Percentiles rank a stretch among this genome's conserved stretches.
Conservation (phyloP, 2,888 invertebrate species). For the Cataglyphis livida region DNA sequence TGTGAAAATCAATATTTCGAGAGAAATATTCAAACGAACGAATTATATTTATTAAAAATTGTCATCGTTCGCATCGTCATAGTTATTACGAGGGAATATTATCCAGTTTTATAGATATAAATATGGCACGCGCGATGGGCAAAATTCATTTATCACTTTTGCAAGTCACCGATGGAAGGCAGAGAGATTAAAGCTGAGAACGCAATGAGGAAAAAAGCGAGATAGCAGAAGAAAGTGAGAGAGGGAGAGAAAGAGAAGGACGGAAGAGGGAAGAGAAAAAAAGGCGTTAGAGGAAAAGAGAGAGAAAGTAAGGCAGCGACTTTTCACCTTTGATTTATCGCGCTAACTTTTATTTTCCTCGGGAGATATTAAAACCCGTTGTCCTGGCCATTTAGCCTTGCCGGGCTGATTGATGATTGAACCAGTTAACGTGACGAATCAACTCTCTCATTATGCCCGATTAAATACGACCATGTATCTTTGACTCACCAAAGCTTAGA, state of each 20-base stretch:
- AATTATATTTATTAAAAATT: slow-evolving; percentile 30
- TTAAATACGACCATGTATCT: slow-evolving; percentile 59
- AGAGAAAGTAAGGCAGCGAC: slow-evolving; percentile 80
- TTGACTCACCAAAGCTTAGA: slow-evolving; percentile 19
- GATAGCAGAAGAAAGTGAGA: slow-evolving; percentile 51
- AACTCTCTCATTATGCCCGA: slow-evolving; percentile 63
- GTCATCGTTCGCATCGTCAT: slow-evolving; percentile 21
- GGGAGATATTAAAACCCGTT: slow-evolving; percentile 85
- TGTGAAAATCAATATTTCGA: slow-evolving; percentile 23
- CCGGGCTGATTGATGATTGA: slow-evolving; percentile 84
- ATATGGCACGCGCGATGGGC: slow-evolving; percentile 72
- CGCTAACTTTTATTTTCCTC: slow-evolving; percentile 84
- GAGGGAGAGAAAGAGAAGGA: slow-evolving; percentile 55
- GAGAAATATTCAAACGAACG: not conserved
- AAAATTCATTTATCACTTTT: slow-evolving; percentile 83
- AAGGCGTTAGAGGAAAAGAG: slow-evolving; percentile 62
- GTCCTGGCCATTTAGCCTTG: slow-evolving; percentile 84
- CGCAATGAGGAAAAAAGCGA: slow-evolving; percentile 55
- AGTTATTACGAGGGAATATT: slow-evolving; percentile 70
- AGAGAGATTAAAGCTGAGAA: slow-evolving; percentile 66
- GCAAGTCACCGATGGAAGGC: slow-evolving; percentile 75
- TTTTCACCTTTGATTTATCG: slow-evolving; percentile 86
- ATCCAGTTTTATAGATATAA: slow-evolving; percentile 74
- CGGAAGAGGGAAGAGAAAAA: slow-evolving; percentile 68
- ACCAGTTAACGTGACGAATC: slow-evolving; percentile 67